phyloP scores from a whole-genome alignment of 2,888 invertebrate species.

The Miltochrista miniata region DNA sequence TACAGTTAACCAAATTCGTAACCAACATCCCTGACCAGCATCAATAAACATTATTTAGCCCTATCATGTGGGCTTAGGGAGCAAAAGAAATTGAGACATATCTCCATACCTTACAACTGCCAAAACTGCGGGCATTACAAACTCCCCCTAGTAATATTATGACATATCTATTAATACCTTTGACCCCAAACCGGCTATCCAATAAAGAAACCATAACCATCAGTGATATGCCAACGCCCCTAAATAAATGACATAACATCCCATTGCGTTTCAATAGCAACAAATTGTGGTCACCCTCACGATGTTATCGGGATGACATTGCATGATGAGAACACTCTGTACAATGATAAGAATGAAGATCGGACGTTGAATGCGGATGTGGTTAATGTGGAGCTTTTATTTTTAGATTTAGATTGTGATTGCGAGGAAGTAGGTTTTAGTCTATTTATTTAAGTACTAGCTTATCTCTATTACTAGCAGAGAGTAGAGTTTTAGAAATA shows the following conservation, averaged over 20 bases:
- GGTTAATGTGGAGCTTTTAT: constrained; percentile 29
- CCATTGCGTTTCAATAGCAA: constrained; percentile 31
- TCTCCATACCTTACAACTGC: background rate
- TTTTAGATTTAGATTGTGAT: constrained; percentile 27
- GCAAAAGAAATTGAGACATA: background rate
- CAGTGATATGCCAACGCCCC: constrained; percentile 1
- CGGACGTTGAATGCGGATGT: constrained; percentile 34
- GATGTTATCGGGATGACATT: constrained; percentile 34
- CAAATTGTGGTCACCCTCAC: constrained; percentile 37
- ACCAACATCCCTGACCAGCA: background rate
- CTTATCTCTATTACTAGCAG: too few species aligned
- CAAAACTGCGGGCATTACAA: constrained; percentile 2
- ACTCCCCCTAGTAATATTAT: background rate
- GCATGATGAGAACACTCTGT: constrained; percentile 34
- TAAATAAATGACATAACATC: constrained; percentile 19
- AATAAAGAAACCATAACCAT: constrained; percentile 4
- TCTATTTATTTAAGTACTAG: background rate
- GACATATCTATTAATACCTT: constrained; percentile 5
- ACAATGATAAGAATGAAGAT: constrained; percentile 32
- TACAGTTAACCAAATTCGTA: background rate
- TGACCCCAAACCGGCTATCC: background rate
- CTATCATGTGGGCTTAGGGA: background rate
- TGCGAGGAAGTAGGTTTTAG: constrained; percentile 5
- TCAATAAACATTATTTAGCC: background rate
- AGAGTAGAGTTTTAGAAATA: too few species aligned